These are phyloP conservation scores for Gastracanthus pulcherrimus DNA, from an alignment of 2,888 invertebrate species.

Conservation along the genomic window DNA sequence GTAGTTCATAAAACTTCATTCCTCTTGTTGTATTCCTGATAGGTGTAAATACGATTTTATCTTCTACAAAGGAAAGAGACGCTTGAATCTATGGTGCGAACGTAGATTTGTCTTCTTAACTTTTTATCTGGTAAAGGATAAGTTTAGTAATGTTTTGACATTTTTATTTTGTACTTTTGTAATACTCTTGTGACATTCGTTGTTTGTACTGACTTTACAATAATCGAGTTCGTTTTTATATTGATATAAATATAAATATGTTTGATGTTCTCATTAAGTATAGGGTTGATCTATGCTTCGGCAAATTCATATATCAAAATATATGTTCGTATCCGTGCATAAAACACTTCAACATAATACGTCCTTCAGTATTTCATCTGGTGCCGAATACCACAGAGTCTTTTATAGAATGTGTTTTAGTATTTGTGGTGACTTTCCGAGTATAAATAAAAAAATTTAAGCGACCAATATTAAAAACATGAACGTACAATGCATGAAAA, in stretches of 20 bases:
- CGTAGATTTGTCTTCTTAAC: conserved; percentile 33
- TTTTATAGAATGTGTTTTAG: conserved; percentile 50
- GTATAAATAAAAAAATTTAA: conserved; percentile 6
- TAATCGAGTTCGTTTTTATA: conserved; percentile 36
- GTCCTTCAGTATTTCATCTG: conserved; percentile 55
- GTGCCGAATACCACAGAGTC: conserved; percentile 53
- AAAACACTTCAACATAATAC: conserved; percentile 33
- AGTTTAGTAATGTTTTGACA: conserved; percentile 22
- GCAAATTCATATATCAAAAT: conserved; percentile 15
- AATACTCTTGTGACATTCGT: conserved; percentile 44
- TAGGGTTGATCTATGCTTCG: conserved; percentile 30
- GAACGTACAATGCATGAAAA: conserved; percentile 10
- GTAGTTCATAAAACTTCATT: conserved; percentile 32
- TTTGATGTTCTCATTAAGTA: conserved; percentile 39
- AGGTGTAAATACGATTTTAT: conserved; percentile 36
- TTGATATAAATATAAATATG: conserved; percentile 30
- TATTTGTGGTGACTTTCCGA: conserved; percentile 26
- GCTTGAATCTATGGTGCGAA: conserved; percentile 1
- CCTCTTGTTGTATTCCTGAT: conserved; percentile 34
- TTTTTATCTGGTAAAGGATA: conserved; percentile 48
- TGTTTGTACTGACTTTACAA: conserved; percentile 47
- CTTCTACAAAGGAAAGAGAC: not conserved
- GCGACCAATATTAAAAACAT: conserved; percentile 16
- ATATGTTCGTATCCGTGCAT: conserved; percentile 15
- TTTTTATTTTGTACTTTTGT: conserved; percentile 54